Conservation (phyloP, 2,113 vertebrate species). For the Coturnix japonica region DNA sequence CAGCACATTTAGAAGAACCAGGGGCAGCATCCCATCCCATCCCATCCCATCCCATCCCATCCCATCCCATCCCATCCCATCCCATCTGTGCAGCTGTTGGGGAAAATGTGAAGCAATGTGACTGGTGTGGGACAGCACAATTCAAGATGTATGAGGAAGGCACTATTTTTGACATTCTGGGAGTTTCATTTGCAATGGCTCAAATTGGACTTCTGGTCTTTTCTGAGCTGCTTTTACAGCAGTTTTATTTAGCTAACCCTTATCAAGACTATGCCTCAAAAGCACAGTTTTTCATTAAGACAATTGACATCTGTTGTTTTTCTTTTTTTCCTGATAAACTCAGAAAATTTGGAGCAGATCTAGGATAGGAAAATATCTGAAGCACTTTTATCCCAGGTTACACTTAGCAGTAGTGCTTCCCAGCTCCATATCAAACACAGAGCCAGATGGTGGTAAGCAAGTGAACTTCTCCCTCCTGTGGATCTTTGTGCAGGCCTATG, state of each 20-base stretch:
- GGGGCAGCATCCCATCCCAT: neutral
- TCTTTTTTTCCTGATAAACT: neutral
- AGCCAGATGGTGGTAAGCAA: neutral
- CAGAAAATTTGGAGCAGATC: neutral
- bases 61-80: too few relatives aligned
- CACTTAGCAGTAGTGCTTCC: neutral
- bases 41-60: neutral
- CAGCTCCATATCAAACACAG: neutral
- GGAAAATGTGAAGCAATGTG: neutral
- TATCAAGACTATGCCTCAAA: neutral
- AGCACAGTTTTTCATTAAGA: neutral
- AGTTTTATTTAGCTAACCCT: neutral
- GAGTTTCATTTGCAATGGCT: neutral
- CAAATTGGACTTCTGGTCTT: neutral
- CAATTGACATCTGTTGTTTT: neutral
- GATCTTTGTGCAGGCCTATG: neutral
- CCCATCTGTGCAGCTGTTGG: neutral
- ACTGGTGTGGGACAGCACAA: fast-evolving
- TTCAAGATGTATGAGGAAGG: neutral
- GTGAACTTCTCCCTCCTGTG: neutral
- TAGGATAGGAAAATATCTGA: neutral
- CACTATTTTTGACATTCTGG: neutral
- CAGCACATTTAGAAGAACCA: neutral
- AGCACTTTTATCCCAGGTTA: neutral
- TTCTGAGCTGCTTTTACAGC: neutral